A percentile compares a stretch with the other conserved stretches of the same genome.
phyloP scores from a whole-genome alignment of 1,140 invertebrate genomes.

The Proctacanthus coquilletti region DNA sequence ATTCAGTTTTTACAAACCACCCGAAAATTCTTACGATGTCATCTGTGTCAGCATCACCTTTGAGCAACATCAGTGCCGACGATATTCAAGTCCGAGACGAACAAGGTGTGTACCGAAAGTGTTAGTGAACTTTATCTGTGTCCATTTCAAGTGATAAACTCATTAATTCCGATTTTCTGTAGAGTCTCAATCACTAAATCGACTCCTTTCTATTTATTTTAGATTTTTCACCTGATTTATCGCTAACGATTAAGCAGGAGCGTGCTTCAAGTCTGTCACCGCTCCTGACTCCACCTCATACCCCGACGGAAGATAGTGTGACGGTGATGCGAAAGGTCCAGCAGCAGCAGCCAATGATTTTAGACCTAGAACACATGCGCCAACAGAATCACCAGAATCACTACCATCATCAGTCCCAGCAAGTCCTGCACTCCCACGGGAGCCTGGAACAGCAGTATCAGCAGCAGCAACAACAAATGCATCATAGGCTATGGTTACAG shows the following conservation, averaged over 20 bases:
- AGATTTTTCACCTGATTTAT: conserved; percentile 35
- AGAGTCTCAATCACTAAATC: background rate
- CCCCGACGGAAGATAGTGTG: conserved; percentile 43
- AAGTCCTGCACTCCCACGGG: conserved; percentile 6
- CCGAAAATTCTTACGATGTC: conserved; percentile 20
- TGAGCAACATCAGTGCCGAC: conserved; percentile 29
- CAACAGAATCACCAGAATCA: conserved; percentile 6
- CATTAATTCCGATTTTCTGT: conserved; percentile 15
- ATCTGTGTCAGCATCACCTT: conserved; percentile 26
- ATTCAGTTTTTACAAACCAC: too few relatives aligned
- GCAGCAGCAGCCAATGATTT: conserved; percentile 22
- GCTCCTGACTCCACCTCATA: conserved; percentile 52
- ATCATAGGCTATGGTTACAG: conserved; percentile 12
- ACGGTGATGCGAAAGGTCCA: conserved; percentile 25
- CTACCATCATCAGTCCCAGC: too few relatives aligned
- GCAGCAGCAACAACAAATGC: conserved; percentile 12
- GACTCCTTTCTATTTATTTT: conserved; percentile 9
- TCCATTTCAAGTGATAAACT: background rate
- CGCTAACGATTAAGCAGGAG: conserved; percentile 40
- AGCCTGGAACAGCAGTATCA: conserved; percentile 10
- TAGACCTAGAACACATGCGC: conserved; percentile 10
- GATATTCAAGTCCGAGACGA: conserved; percentile 27
- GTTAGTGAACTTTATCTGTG: background rate
- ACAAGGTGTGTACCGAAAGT: conserved; percentile 14
- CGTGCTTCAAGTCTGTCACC: conserved; percentile 42